phyloP scores from a whole-genome alignment of 2,888 invertebrate species.

The Drosophila kambysellisi region DNA sequence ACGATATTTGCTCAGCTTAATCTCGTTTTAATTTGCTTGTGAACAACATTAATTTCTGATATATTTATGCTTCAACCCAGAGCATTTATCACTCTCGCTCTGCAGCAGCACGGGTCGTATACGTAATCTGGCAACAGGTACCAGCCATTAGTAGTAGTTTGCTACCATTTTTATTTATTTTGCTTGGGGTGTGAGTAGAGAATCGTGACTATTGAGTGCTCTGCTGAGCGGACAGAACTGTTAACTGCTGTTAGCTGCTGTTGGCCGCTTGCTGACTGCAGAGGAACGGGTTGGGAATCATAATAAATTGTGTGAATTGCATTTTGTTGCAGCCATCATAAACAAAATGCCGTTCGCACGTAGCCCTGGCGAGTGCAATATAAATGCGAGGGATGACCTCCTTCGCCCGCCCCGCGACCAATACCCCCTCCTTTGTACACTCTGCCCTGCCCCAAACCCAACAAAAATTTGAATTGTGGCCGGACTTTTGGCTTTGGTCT shows the following conservation, averaged over 20 bases:
- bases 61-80: neutral
- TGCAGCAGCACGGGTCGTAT: neutral
- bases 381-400: slow-evolving; percentile 42
- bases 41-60: neutral
- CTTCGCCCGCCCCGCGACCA: neutral
- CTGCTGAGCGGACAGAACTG: slow-evolving; percentile 11
- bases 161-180: neutral
- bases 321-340: slow-evolving; percentile 68
- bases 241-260: slow-evolving; percentile 8
- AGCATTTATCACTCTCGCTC: neutral
- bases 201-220: slow-evolving; percentile 4
- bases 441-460: neutral
- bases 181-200: neutral
- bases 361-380: slow-evolving; percentile 52
- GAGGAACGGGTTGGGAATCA: slow-evolving; percentile 26
- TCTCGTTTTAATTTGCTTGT: neutral
- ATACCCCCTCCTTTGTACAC: neutral
- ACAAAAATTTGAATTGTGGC: slow-evolving; percentile 76
- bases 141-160: neutral
- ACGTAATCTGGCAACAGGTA: slow-evolving; percentile 3
- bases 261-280: neutral
- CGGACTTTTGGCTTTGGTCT: slow-evolving; percentile 22
- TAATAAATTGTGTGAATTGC: slow-evolving; percentile 60
- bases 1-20: neutral
- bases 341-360: slow-evolving; percentile 67